Base-by-base conservation (phyloP, 2,113 vertebrate species). In the Boulengeromyrus knoepffleri region DNA sequence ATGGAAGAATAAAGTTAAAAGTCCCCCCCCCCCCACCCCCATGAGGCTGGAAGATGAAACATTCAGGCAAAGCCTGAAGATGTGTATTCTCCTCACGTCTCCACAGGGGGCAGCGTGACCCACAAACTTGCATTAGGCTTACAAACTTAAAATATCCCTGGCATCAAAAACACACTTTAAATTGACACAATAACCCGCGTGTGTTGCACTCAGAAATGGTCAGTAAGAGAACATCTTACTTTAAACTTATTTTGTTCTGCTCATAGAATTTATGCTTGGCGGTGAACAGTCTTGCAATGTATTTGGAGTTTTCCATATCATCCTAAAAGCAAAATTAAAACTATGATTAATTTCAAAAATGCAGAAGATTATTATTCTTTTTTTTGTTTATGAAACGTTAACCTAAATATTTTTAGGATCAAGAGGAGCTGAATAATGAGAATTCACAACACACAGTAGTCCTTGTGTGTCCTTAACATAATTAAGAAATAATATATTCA, bases 281-380 rank as follows among this genome's bases (percentile, higher is more conserved):
- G 19, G 97, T 95, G 94, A 99, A 99, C 89, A 99, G 94, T 24
- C 98, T 97, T 88, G 98, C 96, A 56, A 99, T 97, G 89, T 99
- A 99, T 94, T 99, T 99, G 88, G 98, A 97, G 93, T 98, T 99
- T 96, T 99, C 98, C 91, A 99, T 97, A 90, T 99, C 98, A 89
- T 99, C 98, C 98, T 99, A 95, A 90, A 91, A 91, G 94, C 92
- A 90, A 90, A 52, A n/a, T 85, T 45, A 85, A 85, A 21, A 46
- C 9, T 56, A 47, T 21, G 21, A 45, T 42, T 92, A 15, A 31
- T 70, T 66, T 90, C 52, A 49, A 74, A 83, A 90, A 19, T 19
- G 24, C 3, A 77, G 2, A n/a, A 31, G 7, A 45, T 46, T 70
- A 39, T 88, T 17, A 10, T 66, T 19, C 53, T 42, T 88, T 39